Evolutionary conservation across 2,113 vertebrate genomes (phyloP), one percentile per base, ranked within the genome.

Genomic region (Myanophis thanlyinensis): DNA sequence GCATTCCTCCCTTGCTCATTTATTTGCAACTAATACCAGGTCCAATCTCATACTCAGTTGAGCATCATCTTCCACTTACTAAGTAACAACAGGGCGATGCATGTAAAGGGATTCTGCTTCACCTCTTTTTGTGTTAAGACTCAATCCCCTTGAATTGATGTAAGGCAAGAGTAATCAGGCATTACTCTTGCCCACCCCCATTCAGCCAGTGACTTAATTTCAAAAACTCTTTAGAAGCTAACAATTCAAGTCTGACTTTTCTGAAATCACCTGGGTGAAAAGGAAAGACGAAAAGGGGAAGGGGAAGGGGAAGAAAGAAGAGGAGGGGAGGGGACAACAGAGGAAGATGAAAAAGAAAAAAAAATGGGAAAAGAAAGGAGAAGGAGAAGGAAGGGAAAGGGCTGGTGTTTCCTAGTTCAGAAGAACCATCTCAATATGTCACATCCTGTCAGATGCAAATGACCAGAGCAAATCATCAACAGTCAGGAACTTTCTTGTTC

Each of bases 1-100:
- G 92, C 94, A 73, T 89, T 85, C 95, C 95, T 90, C 93, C 73
- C 35, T 92, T 95, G 93, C 91, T 92, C 93, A 95, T 97, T 97
- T 92, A 91, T 94, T 95, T 90, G n/a, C 93, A n/a, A 47, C 54
- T 73, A 54, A 92, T 84, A 1, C 3, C 3, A 85, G 93, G 53
- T 89, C 59, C 6, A 11, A 88, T 87, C 86, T 52, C 91, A 88
- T 53, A 7, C 35, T 91, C 62, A 80, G 80, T 13, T 73, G 92
- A 89, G 46, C 0, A 56, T 92, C 89, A 40, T 67, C 90, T 94
- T 54, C 51, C 51, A 35, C 2, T 11, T 27, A 80, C 49, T 11
- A 93, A 89, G 92, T 96, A 96, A 92, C 85, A 88, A 48, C 1
- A 4, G 46, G 22, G 20, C 54, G 53, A 20, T 27, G 59, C 49